Conservation (phyloP, 2,888 invertebrate genomes). For the Philereme vetulata region DNA sequence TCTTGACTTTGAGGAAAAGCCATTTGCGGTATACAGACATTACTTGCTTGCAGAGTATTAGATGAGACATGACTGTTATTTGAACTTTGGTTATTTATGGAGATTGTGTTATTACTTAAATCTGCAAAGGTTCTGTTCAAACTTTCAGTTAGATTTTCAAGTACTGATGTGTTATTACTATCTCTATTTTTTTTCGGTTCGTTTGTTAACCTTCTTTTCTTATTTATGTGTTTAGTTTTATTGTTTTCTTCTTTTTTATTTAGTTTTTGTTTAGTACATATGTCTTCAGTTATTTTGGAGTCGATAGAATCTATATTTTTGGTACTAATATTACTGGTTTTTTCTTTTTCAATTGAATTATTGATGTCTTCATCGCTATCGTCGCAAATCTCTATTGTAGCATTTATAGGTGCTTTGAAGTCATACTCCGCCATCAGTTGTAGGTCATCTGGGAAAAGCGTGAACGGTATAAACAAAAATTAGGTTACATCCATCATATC, state of each 20-base stretch:
- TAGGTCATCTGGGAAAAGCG: slow-evolving; percentile 39
- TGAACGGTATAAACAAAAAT: too few relatives aligned
- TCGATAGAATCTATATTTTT: slow-evolving; percentile 1
- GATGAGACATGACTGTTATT: slow-evolving; percentile 1
- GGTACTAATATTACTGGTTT: not conserved
- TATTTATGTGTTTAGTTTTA: not conserved
- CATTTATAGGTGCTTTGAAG: slow-evolving; percentile 45
- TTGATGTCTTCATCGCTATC: slow-evolving; percentile 44
- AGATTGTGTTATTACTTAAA: not conserved
- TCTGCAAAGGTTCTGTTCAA: not conserved
- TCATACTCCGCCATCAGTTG: slow-evolving; percentile 47
- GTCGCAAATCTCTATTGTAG: slow-evolving; percentile 48
- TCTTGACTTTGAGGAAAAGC: slow-evolving; percentile 5
- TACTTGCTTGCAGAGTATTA: not conserved
- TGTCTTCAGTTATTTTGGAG: not conserved
- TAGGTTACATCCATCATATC: too few relatives aligned
- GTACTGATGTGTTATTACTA: not conserved
- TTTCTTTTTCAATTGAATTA: slow-evolving; percentile 4
- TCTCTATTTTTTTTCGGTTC: not conserved
- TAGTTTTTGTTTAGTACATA: too few relatives aligned
- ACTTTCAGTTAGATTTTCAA: not conserved
- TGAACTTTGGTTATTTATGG: not conserved
- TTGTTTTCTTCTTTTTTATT: slow-evolving; percentile 1
- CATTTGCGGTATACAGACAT: not conserved
- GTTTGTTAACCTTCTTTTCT: not conserved